phyloP scores from a whole-genome alignment of 2,797 vertebrate species.

The Ammospiza maritima region DNA sequence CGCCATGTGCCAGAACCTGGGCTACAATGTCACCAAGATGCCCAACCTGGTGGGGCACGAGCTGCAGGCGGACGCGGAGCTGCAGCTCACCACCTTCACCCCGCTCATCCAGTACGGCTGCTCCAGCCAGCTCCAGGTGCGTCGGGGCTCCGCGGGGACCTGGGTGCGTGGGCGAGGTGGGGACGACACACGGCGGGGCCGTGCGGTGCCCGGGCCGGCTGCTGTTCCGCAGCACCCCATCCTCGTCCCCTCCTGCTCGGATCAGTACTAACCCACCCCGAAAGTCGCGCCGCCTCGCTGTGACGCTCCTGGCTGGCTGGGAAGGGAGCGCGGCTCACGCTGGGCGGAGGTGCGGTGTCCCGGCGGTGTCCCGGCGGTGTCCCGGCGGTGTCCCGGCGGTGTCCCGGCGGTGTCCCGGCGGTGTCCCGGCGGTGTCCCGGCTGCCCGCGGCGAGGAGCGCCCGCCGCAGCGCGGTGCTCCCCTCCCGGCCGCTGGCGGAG shows the following conservation, averaged over 20 bases:
- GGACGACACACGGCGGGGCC: background rate
- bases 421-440: background rate
- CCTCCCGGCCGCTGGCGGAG: background rate
- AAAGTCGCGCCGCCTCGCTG: background rate
- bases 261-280: background rate
- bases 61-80: constrained; percentile 95
- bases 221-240: background rate
- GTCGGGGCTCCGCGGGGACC: background rate
- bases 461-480: background rate
- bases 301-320: background rate
- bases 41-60: constrained; percentile 97
- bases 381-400: background rate
- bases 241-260: background rate
- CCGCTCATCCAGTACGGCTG: constrained; percentile 99
- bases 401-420: background rate
- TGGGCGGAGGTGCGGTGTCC: background rate
- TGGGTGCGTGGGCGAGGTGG: background rate
- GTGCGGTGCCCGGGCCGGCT: background rate
- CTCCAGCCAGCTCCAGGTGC: constrained; percentile 96
- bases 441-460: background rate
- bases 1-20: constrained; percentile 97
- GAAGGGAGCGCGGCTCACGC: background rate
- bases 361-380: background rate
- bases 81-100: constrained; percentile 96
- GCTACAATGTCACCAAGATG: constrained; percentile 99